Percentiles rank a stretch among this genome's conserved stretches.
phyloP scores from a whole-genome alignment of 2,888 invertebrate species.

The Galerucella pusilla region DNA sequence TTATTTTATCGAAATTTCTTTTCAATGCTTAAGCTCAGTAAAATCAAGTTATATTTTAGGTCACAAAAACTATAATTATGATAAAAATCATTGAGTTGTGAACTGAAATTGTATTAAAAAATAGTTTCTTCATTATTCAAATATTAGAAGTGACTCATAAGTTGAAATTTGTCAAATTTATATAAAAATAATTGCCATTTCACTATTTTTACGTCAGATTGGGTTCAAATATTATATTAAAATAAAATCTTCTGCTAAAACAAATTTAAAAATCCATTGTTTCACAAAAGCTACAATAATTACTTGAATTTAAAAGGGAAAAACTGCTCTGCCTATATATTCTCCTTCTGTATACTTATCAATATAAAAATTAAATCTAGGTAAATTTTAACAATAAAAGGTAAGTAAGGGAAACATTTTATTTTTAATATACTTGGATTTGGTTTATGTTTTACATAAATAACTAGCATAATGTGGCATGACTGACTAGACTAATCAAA shows the following conservation, averaged over 20 bases:
- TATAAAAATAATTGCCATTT: neutral
- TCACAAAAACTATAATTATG: neutral
- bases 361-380: too few species aligned
- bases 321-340: constrained; percentile 2
- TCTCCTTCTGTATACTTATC: neutral
- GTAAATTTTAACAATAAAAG: neutral
- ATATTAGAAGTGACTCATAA: neutral
- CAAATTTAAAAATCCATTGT: neutral
- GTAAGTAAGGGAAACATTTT: neutral
- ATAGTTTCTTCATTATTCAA: neutral
- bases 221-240: too few species aligned
- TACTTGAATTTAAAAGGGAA: neutral
- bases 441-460: too few species aligned
- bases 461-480: too few species aligned
- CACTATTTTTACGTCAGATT: neutral
- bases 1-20: neutral
- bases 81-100: neutral
- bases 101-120: neutral
- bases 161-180: neutral
- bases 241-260: too few species aligned
- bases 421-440: too few species aligned
- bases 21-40: neutral
- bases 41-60: neutral
- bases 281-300: neutral
- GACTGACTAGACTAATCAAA: too few species aligned